phyloP scores from a whole-genome alignment of 2,797 vertebrate species.

The Semaprochilodus insignis region DNA sequence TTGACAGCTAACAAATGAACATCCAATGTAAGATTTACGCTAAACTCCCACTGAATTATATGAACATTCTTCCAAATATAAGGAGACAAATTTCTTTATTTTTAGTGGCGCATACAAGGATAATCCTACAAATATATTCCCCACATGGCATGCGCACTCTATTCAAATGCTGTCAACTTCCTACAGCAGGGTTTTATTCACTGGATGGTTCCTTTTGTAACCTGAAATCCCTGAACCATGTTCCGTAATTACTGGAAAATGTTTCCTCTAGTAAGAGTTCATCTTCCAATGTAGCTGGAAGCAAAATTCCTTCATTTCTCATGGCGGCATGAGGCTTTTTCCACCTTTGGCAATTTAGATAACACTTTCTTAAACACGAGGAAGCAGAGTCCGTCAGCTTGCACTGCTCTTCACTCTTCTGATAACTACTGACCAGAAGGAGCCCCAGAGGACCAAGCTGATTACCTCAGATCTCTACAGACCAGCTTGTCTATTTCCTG shows the following conservation, averaged over 20 bases:
- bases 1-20: background rate
- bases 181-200: background rate
- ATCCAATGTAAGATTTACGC: background rate
- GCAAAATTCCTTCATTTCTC: constrained; percentile 14
- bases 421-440: constrained; percentile 16
- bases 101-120: background rate
- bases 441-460: constrained; percentile 21
- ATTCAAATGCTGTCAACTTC: background rate
- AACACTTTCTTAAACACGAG: constrained; percentile 9
- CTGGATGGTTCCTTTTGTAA: background rate
- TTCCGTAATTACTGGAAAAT: constrained; percentile 2
- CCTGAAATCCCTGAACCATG: constrained; percentile 10
- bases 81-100: background rate
- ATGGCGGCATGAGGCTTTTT: constrained; percentile 1
- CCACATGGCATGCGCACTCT: background rate
- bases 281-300: background rate
- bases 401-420: background rate
- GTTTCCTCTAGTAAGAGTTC: constrained; percentile 12
- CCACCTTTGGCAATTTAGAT: background rate
- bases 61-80: background rate
- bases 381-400: background rate
- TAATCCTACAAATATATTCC: background rate
- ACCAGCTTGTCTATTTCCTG: background rate
- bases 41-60: background rate
- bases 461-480: constrained; percentile 10